Evolutionary conservation across 2,888 invertebrate species (phyloP).

Genomic region (Synanthedon andrenaeformis): DNA sequence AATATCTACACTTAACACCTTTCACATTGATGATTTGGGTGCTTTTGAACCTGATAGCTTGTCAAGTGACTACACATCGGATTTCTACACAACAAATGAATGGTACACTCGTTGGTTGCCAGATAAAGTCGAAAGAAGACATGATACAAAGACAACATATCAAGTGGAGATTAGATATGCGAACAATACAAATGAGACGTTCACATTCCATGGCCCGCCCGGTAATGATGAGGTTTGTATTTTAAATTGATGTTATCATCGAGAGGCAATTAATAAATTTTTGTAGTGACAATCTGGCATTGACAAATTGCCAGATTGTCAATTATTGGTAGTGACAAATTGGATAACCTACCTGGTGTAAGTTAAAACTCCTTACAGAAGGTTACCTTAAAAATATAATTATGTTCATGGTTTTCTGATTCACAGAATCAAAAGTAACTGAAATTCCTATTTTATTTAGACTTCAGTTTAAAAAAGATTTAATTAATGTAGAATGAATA

Average conservation of each 20-base stretch:
- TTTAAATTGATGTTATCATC: background rate
- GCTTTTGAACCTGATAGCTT: conserved; percentile 83
- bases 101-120: conserved; percentile 95
- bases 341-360: too few species aligned
- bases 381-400: too few species aligned
- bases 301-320: too few species aligned
- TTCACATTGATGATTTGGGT: conserved; percentile 87
- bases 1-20: conserved; percentile 95
- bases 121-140: conserved; percentile 82
- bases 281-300: background rate
- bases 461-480: background rate
- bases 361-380: background rate
- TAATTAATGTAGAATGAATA: background rate
- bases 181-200: conserved; percentile 96
- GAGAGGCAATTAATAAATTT: background rate
- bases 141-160: conserved; percentile 93
- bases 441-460: background rate
- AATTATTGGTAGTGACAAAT: too few species aligned
- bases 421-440: too few species aligned
- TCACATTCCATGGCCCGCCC: conserved; percentile 93
- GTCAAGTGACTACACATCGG: conserved; percentile 90
- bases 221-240: conserved; percentile 83
- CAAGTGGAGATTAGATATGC: conserved; percentile 94
- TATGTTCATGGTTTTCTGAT: too few species aligned
- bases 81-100: conserved; percentile 91